Evolutionary conservation across 2,888 invertebrate species (phyloP), one percentile per base, ranked within the genome.

Genomic region (Pantelozetes paolii): DNA sequence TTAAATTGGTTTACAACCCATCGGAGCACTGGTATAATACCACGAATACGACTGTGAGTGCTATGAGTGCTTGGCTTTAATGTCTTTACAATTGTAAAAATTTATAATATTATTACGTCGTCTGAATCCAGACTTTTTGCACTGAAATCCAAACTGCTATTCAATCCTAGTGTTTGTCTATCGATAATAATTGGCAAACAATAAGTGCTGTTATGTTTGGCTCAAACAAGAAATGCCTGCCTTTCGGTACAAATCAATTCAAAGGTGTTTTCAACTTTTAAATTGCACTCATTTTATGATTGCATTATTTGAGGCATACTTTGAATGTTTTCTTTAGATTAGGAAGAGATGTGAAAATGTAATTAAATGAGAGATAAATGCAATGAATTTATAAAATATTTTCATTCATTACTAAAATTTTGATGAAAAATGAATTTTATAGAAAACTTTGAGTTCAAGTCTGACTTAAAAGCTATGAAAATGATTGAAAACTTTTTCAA

Each of bases 81-180:
- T 50, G 50, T 50, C 20, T n/a, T n/a, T 50, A 6, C 50, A 50
- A 50, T 50, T 50, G 50, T 50, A 50, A 50, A 50, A n/a, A 8
- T 50, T 50, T 50, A 50, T 50, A n/a, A n/a, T n/a, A n/a, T n/a
- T n/a, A 50, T 50, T 50, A 50, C 50, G 50, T 50, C 50, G 45
- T 36, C 5, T 20, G n/a, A 45, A 50, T 50, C 20, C 50, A 1
- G 50, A 50, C 20, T n/a, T 20, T 8, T 50, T 8, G 18, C 50
- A n/a, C 15, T n/a, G 20, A n/a, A 13, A 6, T 45, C 40, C 6
- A 6, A 45, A 45, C 6, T 50, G 20, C 9, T 50, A 1, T 50
- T 50, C 50, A 20, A n/a, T n/a, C n/a, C 50, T 50, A 50, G 20
- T 50, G 50, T 50, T 50, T 11, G n/a, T 15, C 50, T 15, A 50